Conservation (phyloP, 1,140 invertebrate species). For the Trichomalopsis sarcophagae region DNA sequence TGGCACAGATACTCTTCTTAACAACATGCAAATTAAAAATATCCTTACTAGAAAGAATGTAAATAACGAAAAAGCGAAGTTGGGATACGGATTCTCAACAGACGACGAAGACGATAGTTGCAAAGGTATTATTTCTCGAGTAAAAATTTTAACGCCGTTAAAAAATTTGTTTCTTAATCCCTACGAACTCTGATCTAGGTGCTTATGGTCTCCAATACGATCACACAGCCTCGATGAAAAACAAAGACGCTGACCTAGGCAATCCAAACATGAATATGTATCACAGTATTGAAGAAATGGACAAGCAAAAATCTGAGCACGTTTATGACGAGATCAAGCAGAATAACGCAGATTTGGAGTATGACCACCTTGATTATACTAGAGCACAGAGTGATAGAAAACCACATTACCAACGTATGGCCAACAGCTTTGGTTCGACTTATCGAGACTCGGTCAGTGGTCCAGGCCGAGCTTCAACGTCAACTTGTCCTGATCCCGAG, state of each 20-base stretch:
- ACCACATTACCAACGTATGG: slow-evolving; percentile 89
- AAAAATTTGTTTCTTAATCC: slow-evolving; percentile 50
- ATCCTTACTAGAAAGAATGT: slow-evolving; percentile 78
- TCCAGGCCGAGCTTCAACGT: slow-evolving; percentile 21
- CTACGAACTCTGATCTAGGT: slow-evolving; percentile 67
- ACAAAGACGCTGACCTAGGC: slow-evolving; percentile 86
- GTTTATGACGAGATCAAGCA: slow-evolving; percentile 95
- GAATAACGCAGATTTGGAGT: slow-evolving; percentile 85
- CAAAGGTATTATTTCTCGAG: slow-evolving; percentile 67
- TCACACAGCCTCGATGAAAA: slow-evolving; percentile 81
- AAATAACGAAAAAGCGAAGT: slow-evolving; percentile 66
- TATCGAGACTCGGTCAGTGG: slow-evolving; percentile 38
- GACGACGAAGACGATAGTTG: slow-evolving; percentile 74
- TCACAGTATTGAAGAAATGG: slow-evolving; percentile 84
- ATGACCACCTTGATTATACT: slow-evolving; percentile 91
- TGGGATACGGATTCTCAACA: slow-evolving; percentile 57
- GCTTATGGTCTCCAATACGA: slow-evolving; percentile 76
- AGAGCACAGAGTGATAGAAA: slow-evolving; percentile 87
- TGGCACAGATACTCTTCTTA: slow-evolving; percentile 77
- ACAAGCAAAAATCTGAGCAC: slow-evolving; percentile 85
- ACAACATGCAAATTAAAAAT: slow-evolving; percentile 80
- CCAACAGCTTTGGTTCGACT: slow-evolving; percentile 74
- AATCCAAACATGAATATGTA: slow-evolving; percentile 90
- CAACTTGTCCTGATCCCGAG: background rate
- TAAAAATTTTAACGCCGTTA: background rate